Conservation (phyloP, 2,797 vertebrate species). For the Gephyroberyx darwinii region DNA sequence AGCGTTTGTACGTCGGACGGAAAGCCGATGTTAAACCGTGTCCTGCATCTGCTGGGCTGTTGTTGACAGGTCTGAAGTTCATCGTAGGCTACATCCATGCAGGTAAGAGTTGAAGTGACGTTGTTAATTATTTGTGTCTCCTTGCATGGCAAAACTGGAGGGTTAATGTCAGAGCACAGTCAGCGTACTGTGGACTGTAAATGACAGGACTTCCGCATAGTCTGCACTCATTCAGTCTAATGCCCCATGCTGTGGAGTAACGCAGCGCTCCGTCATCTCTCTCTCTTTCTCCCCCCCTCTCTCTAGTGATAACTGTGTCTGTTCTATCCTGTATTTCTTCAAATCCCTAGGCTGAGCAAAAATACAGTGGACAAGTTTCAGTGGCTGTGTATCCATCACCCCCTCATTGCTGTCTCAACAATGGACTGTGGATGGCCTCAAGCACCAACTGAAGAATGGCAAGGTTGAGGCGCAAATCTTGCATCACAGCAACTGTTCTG, state of each 20-base stretch:
- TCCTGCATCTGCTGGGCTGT: background rate
- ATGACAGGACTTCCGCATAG: slow-evolving; percentile 10
- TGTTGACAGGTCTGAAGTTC: slow-evolving; percentile 64
- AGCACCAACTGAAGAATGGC: slow-evolving; percentile 84
- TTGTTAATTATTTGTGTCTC: slow-evolving; percentile 5
- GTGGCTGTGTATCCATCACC: slow-evolving; percentile 21
- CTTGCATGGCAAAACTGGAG: background rate
- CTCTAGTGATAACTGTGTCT: background rate
- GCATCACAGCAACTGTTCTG: slow-evolving; percentile 84
- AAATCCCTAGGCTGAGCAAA: slow-evolving; percentile 39
- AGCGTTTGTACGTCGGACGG: background rate
- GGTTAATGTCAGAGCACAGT: background rate
- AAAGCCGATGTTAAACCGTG: background rate
- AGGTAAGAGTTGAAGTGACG: slow-evolving; percentile 44
- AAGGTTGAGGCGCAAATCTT: slow-evolving; percentile 91
- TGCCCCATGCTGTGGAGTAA: too few relatives aligned
- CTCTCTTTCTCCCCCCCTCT: background rate
- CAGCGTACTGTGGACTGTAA: background rate
- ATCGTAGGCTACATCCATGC: slow-evolving; percentile 12
- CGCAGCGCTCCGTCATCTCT: background rate
- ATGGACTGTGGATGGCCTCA: slow-evolving; percentile 54
- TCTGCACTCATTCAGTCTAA: background rate
- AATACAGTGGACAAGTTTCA: background rate
- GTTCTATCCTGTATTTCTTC: slow-evolving; percentile 21
- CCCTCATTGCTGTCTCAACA: slow-evolving; percentile 37